Conservation (phyloP, 1,140 invertebrate species). For the Drosophila guanche region DNA sequence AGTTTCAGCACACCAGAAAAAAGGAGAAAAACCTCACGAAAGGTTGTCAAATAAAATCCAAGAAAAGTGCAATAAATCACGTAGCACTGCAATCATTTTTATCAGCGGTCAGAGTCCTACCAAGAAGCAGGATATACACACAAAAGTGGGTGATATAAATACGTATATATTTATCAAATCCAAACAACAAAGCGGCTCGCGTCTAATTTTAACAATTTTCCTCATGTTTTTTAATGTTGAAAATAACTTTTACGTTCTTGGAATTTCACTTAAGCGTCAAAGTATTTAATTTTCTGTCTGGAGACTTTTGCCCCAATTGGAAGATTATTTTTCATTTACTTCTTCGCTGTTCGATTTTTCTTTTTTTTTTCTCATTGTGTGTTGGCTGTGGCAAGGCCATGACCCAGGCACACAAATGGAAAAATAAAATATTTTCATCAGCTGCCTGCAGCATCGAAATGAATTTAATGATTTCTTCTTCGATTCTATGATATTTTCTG, state of each 20-base stretch:
- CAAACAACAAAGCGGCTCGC: neutral
- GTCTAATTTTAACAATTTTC: neutral
- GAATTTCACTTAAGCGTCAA: no score
- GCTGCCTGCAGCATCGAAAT: conserved; percentile 22
- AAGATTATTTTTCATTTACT: conserved; percentile 8
- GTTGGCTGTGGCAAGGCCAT: conserved; percentile 12
- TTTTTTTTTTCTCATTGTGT: conserved; percentile 12
- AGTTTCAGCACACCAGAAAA: neutral
- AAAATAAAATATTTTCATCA: conserved; percentile 11
- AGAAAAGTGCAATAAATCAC: conserved; percentile 74
- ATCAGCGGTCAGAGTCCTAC: conserved; percentile 33
- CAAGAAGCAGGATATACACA: conserved; percentile 13
- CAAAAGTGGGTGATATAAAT: conserved; percentile 7
- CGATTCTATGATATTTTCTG: no score
- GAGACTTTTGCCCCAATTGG: no score
- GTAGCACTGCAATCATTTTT: conserved; percentile 57
- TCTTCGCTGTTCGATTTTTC: conserved; percentile 10
- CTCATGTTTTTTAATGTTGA: neutral
- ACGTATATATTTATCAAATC: conserved; percentile 4
- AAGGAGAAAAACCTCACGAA: conserved; percentile 53
- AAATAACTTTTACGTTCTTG: no score
- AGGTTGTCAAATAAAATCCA: conserved; percentile 76
- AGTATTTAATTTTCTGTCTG: no score
- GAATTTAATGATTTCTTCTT: conserved; percentile 56
- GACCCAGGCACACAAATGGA: conserved; percentile 17